Evolutionary conservation across 2,888 invertebrate genomes (phyloP), one percentile per base, ranked within the genome.

Genomic region (Microctonus hyperodae): DNA sequence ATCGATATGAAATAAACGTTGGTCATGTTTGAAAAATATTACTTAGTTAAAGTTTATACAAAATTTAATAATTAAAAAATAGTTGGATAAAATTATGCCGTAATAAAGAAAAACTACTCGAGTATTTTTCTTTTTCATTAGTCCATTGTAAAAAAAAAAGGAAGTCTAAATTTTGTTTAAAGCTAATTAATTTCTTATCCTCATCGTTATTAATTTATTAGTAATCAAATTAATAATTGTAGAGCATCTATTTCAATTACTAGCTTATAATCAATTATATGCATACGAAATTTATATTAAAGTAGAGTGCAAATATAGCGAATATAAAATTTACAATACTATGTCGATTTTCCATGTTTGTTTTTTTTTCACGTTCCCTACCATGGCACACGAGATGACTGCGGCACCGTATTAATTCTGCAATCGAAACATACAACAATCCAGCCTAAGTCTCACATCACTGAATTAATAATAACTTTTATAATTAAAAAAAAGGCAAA

Each of bases 311-410:
- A 25, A 51, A 23, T 28, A 5, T n/a, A 25, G 51, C 51, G 22
- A 13, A 2, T 4, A 40, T 23, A 5, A 16, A 16, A 44, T 16
- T 16, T 44, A 16, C 44, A n/a, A 44, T 16, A n/a, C 16, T 22
- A 51, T 51, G 9, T 10, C 22, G 37, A 40, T 55, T 57, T 44
- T n/a, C n/a, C n/a, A n/a, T n/a, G n/a, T n/a, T n/a, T n/a, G n/a
- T n/a, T n/a, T n/a, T n/a, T n/a, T 64, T 58, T 40, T 31, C 35
- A 11, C 51, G 48, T 31, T 61, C 28, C 53, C 71, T 76, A 79
- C 79, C 79, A 80, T 20, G 80, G 81, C 35, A 79, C 75, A 71
- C 78, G 76, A 37, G 78, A 72, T 25, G 81, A 77, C 50, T 78
- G 74, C 61, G 40, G 16, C 25, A 71, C 71, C 64, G 78, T 51